A percentile compares a stretch with the other conserved stretches of the same genome.
Conservation (phyloP, 2,797 vertebrate species). For the Galaxias olidus region DNA sequence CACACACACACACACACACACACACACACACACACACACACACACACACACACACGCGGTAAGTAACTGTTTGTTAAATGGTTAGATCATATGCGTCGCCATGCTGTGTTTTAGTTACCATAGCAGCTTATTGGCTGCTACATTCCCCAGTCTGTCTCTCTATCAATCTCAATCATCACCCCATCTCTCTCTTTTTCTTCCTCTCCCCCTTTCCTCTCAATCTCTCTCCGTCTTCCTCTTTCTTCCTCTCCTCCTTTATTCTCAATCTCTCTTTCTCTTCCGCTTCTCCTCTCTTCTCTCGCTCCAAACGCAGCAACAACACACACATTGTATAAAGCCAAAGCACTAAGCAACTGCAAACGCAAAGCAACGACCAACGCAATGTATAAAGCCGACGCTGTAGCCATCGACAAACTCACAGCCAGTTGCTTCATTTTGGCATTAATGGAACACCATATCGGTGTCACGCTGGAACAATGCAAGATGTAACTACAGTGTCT, state of each 20-base stretch:
- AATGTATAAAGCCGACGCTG: no score
- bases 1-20: not conserved
- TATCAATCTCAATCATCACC: not conserved
- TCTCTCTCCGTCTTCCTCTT: not conserved
- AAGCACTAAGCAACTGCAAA: no score
- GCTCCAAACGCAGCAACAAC: no score
- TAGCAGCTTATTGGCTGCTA: not conserved
- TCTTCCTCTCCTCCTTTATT: slow-evolving; percentile 2
- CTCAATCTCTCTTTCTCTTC: not conserved
- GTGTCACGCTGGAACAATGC: no score
- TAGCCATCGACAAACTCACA: no score
- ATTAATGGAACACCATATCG: no score
- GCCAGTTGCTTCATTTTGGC: no score
- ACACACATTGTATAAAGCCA: no score
- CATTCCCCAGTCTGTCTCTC: not conserved
- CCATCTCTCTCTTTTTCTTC: not conserved
- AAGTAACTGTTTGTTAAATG: no score
- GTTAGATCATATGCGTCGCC: not conserved
- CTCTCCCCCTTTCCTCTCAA: not conserved
- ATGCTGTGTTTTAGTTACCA: not conserved
- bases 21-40: not conserved
- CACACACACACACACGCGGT: not conserved
- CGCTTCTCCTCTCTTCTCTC: not conserved
- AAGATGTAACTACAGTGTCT: no score
- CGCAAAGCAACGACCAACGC: no score